A percentile compares a stretch with the other conserved stretches of the same genome.
Conservation (phyloP, 2,888 invertebrate species). For the Xanthorhoe spadicearia region DNA sequence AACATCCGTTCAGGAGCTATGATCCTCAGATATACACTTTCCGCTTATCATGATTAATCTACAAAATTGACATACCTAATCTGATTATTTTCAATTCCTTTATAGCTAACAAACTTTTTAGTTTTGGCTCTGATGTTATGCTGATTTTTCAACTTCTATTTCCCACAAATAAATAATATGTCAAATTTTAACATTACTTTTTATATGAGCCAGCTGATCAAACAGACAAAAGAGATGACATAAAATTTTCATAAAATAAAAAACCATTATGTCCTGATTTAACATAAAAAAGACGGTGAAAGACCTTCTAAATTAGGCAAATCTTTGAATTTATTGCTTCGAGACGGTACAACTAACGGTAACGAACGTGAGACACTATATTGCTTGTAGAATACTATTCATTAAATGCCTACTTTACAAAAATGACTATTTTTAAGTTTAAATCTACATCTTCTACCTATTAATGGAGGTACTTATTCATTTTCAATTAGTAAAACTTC, state of each 20-base stretch:
- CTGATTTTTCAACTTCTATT: too few species aligned
- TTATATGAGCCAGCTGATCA: slow-evolving; percentile 11
- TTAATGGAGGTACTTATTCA: neutral
- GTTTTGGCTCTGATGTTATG: too few species aligned
- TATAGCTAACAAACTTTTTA: too few species aligned
- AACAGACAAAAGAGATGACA: slow-evolving; percentile 22
- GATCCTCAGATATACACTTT: too few species aligned
- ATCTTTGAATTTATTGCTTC: slow-evolving; percentile 67
- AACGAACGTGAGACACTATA: slow-evolving; percentile 39
- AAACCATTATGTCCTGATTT: slow-evolving; percentile 16
- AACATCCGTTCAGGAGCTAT: too few species aligned
- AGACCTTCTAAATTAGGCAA: slow-evolving; percentile 66
- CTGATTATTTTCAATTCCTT: too few species aligned
- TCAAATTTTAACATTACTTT: neutral
- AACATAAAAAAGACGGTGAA: slow-evolving; percentile 52
- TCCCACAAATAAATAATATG: neutral
- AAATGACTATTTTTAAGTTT: neutral
- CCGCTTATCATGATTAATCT: too few species aligned
- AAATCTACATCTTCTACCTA: neutral
- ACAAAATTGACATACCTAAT: too few species aligned
- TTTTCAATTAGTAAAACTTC: neutral
- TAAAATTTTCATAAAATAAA: slow-evolving; percentile 22
- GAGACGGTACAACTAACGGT: slow-evolving; percentile 52
- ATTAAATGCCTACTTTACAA: neutral
- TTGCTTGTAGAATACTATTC: slow-evolving; percentile 22